Base-by-base conservation (phyloP, 2,113 vertebrate genomes). In the Urocitellus parryii region DNA sequence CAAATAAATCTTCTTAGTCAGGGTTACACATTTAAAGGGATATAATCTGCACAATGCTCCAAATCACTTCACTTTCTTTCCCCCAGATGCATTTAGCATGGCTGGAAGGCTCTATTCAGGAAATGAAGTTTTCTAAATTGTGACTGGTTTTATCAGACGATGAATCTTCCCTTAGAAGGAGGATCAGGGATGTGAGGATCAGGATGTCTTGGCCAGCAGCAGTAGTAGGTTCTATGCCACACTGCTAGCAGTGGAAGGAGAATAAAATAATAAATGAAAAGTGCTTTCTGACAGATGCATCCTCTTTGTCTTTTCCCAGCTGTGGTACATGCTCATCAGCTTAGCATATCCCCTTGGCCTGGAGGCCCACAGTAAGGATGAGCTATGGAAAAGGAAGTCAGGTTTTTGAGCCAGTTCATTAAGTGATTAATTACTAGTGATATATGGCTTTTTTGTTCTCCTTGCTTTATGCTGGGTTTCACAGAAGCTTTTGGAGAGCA, bases 41-140 rank as follows among this genome's bases (percentile, higher is more conserved):
- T 68, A 61, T 76, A 90, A 76, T 80, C 82, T 96, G 65, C 39
- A 88, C 74, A 92, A 29, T 53, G 24, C 51, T 80, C n/a, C 42
- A 85, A 83, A 88, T 95, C 82, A 73, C 48, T 94, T 95, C 85
- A 56, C 81, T 96, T 95, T 82, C 81, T 89, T 82, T 88, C n/a
- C 74, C 58, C 63, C 17, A 80, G 63, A 87, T 89, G 22, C 70
- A 53, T 95, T 91, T 90, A 88, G 79, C 65, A 51, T 84, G 70
- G 25, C 70, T 73, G 45, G 74, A 48, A 90, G 68, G n/a, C 53
- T 96, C 29, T 96, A 45, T 53, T 80, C 37, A 81, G 93, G 74
- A 96, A 96, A 93, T 70, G 82, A 94, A 92, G 63, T 5, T 95
- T 81, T 94, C 79, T 76, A 95, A 86, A 79, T 76, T 73, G 65